Evolutionary conservation across 2,888 invertebrate species (phyloP).

Genomic region (Cosmia pyralina): DNA sequence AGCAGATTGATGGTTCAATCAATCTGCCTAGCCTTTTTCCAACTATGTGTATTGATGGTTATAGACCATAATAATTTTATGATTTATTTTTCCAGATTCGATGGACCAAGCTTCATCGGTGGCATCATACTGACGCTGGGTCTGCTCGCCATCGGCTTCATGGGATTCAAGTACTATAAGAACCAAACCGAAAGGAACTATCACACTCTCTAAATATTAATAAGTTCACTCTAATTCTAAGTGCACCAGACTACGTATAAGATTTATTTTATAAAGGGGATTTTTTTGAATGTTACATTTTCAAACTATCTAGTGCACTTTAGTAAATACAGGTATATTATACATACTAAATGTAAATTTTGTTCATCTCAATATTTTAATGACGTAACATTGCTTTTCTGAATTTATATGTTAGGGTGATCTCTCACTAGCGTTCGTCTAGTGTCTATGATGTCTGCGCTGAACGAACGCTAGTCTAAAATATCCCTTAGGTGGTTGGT

Average conservation of each 20-base stretch:
- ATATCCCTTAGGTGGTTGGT: conserved; percentile 61
- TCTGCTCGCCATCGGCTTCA: conserved; percentile 94
- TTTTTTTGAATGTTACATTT: conserved; percentile 60
- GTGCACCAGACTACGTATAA: conserved; percentile 78
- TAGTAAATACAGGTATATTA: conserved; percentile 62
- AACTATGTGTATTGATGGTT: too few relatives aligned
- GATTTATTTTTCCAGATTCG: conserved; percentile 88
- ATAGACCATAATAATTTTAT: not conserved
- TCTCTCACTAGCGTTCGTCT: conserved; percentile 15
- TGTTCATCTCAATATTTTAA: conserved; percentile 57
- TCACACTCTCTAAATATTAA: conserved; percentile 94
- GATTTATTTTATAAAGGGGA: conserved; percentile 60
- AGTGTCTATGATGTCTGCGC: not conserved
- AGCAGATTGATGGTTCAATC: too few relatives aligned
- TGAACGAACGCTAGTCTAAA: conserved; percentile 22
- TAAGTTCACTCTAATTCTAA: conserved; percentile 67
- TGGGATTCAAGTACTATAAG: conserved; percentile 96
- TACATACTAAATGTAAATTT: conserved; percentile 50
- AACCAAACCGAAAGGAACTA: conserved; percentile 96
- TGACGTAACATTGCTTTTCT: conserved; percentile 51
- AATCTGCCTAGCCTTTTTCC: too few relatives aligned
- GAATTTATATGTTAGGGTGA: conserved; percentile 46
- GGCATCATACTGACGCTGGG: conserved; percentile 96
- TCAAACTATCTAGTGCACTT: conserved; percentile 61
- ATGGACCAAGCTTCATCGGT: conserved; percentile 95